These are phyloP conservation scores for Dascyllus trimaculatus DNA, from an alignment of 2,113 vertebrate species.

Conservation along the genomic window DNA sequence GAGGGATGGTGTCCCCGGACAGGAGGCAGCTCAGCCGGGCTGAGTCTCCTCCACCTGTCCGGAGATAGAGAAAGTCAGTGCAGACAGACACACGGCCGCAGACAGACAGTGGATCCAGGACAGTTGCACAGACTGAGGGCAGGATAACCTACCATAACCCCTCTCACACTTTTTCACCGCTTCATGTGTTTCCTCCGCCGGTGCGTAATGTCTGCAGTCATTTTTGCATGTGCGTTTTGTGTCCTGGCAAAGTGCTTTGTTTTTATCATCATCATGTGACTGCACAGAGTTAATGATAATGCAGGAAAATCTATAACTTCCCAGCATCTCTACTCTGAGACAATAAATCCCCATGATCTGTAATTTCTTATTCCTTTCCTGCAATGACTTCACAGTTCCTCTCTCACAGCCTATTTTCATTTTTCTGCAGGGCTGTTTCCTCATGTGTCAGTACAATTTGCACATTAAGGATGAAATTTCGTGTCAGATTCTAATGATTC, in stretches of 20 bases:
- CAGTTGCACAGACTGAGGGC: conserved; percentile 26
- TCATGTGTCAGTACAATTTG: not conserved
- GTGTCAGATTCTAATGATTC: conserved; percentile 3
- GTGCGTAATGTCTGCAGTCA: not conserved
- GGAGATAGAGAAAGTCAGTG: conserved; percentile 26
- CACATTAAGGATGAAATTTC: not conserved
- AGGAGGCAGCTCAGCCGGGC: conserved; percentile 3
- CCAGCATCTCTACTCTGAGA: not conserved
- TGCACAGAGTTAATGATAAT: not conserved
- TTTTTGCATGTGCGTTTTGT: conserved; percentile 14
- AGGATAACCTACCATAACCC: conserved; percentile 11
- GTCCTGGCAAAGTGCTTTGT: not conserved
- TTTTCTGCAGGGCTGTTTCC: not conserved
- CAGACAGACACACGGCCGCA: conserved; percentile 9
- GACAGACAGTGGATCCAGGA: conserved; percentile 12
- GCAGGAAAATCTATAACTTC: not conserved
- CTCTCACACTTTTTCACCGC: conserved; percentile 25
- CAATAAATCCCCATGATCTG: not conserved
- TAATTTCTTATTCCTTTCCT: not conserved
- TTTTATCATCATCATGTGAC: not conserved
- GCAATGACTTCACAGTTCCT: not conserved
- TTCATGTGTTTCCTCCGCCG: conserved; percentile 9
- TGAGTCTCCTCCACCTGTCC: conserved; percentile 44
- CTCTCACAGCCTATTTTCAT: not conserved
- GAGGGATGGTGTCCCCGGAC: conserved; percentile 15